phyloP scores from a whole-genome alignment of 2,888 invertebrate species.

The Ectemnius continuus region DNA sequence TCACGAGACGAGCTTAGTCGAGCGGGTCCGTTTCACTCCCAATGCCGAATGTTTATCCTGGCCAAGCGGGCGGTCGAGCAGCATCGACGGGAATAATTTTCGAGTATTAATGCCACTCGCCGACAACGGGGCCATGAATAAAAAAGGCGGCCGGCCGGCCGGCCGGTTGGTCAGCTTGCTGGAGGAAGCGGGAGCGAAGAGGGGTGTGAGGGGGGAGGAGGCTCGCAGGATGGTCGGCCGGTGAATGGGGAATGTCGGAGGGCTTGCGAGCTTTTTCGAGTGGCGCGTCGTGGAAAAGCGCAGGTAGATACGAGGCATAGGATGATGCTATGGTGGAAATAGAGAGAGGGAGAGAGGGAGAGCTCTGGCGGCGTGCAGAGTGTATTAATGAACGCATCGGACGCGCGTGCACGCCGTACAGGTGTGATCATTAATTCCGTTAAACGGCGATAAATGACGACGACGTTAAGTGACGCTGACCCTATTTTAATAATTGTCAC shows the following conservation, averaged over 20 bases:
- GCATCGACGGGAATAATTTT: constrained; percentile 3
- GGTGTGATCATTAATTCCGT: constrained; percentile 61
- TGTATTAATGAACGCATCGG: constrained; percentile 54
- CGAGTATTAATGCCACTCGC: neutral
- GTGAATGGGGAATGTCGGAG: too few relatives aligned
- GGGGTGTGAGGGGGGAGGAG: too few relatives aligned
- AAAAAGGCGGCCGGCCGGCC: neutral
- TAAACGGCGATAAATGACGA: constrained; percentile 62
- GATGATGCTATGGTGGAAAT: too few relatives aligned
- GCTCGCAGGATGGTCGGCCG: too few relatives aligned
- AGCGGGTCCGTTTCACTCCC: neutral
- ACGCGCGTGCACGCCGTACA: constrained; percentile 30
- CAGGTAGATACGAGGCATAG: too few relatives aligned
- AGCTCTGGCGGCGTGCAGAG: constrained; percentile 19
- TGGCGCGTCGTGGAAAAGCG: neutral
- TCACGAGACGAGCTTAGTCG: neutral
- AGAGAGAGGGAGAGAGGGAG: constrained; percentile 20
- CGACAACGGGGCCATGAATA: neutral
- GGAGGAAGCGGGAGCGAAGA: too few relatives aligned
- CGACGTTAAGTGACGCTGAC: constrained; percentile 61
- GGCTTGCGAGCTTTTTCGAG: neutral
- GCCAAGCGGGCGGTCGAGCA: neutral
- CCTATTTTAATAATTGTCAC: constrained; percentile 63
- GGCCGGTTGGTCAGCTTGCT: neutral
- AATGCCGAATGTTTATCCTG: neutral